Evolutionary conservation across 1,140 invertebrate genomes (phyloP), one percentile per base, ranked within the genome.

Genomic region (Nasonia vitripennis): DNA sequence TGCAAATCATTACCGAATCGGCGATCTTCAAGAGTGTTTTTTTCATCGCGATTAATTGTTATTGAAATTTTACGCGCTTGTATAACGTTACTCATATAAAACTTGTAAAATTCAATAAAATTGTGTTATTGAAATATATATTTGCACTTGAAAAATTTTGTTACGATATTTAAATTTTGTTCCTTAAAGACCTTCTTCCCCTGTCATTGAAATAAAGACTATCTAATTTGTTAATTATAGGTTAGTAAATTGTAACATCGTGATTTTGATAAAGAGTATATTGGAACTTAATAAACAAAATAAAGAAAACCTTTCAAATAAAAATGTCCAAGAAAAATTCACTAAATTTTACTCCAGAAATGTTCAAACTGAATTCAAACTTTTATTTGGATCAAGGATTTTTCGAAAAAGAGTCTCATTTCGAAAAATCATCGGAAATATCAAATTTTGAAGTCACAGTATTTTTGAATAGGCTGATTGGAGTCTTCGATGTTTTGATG

Each of bases 401-500:
- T 62, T 62, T 62, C n/a, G 55, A 62, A 62, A 62, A 20, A 20
- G 4, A 62, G 55, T 62, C 55, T 20, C 20, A 62, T 62, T 62
- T 62, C 20, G 20, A n/a, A 62, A 62, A 20, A n/a, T 6, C 77
- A 62, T 20, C 77, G 1, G 34, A 86, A 68, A 74, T 81, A 14
- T 1, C 6, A 37, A 78, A 87, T 73, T 23, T 68, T 9, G 77
- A 88, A 83, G 41, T 70, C 27, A 12, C 27, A 17, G 80, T 85
- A 74, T 88, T 80, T 81, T 79, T 87, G 14, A 51, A 85, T 45
- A 62, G 86, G 10, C n/a, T 88, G 2, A 45, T 68, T 31, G 67
- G 34, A 74, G 80, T 88, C 27, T 87, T 88, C 41, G 75, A 81
- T 41, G 70, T 51, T 12, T 41, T 86, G 41, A 86, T 87, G 78